phyloP scores from a whole-genome alignment of 2,888 invertebrate species.

The Himalopsyche kuldschensis region DNA sequence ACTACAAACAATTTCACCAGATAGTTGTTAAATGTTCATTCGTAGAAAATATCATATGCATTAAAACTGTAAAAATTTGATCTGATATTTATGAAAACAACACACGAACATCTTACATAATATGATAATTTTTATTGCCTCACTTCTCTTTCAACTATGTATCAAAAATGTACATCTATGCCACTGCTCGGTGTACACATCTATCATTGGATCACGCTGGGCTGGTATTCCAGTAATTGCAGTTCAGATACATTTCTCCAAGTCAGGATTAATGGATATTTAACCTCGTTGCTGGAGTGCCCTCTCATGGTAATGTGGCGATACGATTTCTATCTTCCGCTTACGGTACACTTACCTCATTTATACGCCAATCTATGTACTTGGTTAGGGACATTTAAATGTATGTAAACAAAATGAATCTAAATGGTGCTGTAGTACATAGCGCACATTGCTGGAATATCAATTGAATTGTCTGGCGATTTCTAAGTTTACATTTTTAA shows the following conservation, averaged over 20 bases:
- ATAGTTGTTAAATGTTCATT: too few species aligned
- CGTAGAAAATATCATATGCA: too few species aligned
- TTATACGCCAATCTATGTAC: neutral
- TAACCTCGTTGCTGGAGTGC: neutral
- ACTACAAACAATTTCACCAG: too few species aligned
- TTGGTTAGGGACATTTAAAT: neutral
- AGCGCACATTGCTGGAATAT: too few species aligned
- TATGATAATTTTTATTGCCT: too few species aligned
- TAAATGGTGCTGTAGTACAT: too few species aligned
- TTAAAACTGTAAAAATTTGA: too few species aligned
- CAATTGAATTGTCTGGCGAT: too few species aligned
- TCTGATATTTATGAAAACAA: too few species aligned
- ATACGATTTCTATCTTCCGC: constrained; percentile 1
- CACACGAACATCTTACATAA: too few species aligned
- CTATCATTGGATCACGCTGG: neutral
- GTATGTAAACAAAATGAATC: neutral
- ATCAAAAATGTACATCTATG: neutral
- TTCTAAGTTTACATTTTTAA: too few species aligned
- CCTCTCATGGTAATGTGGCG: neutral
- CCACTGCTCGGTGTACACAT: neutral
- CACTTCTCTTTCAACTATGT: too few species aligned
- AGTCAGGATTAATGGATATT: neutral
- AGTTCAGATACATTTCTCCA: neutral
- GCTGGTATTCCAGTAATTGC: neutral
- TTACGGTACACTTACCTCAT: neutral